These are phyloP conservation scores for Dreissena rostriformis DNA, from an alignment of 1,140 invertebrate species.

Conservation along the genomic window DNA sequence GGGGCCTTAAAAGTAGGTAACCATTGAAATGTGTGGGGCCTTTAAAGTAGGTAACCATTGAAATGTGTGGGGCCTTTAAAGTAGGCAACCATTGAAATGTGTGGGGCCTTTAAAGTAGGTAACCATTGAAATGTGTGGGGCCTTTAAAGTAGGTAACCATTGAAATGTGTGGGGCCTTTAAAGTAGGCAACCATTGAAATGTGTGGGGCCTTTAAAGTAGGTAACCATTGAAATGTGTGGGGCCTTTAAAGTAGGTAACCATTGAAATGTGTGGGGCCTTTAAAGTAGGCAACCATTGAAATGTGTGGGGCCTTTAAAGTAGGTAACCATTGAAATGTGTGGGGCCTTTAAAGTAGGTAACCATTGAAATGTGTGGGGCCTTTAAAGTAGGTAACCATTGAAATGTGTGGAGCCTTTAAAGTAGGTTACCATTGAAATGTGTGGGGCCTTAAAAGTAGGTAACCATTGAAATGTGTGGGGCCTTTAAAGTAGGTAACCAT, in stretches of 20 bases:
- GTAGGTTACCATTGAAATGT: slow-evolving; percentile 97
- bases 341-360: slow-evolving; percentile 96
- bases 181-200: slow-evolving; percentile 98
- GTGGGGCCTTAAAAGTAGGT: slow-evolving; percentile 97
- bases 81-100: too few species aligned
- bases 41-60: slow-evolving; percentile 98
- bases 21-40: too few species aligned
- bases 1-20: slow-evolving; percentile 96
- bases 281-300: too few species aligned
- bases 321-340: slow-evolving; percentile 97
- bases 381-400: slow-evolving; percentile 98
- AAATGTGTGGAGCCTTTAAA: slow-evolving; percentile 99
- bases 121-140: slow-evolving; percentile 99
- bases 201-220: slow-evolving; percentile 98
- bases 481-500: too few species aligned
- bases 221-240: too few species aligned
- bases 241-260: too few species aligned
- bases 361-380: too few species aligned
- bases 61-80: slow-evolving; percentile 99
- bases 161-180: too few species aligned
- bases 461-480: too few species aligned
- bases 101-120: too few species aligned
- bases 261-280: slow-evolving; percentile 99
- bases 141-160: slow-evolving; percentile 94
- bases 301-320: too few species aligned